Evolutionary conservation across 2,888 invertebrate genomes (phyloP).

Genomic region (Trichogramma evanescens): DNA sequence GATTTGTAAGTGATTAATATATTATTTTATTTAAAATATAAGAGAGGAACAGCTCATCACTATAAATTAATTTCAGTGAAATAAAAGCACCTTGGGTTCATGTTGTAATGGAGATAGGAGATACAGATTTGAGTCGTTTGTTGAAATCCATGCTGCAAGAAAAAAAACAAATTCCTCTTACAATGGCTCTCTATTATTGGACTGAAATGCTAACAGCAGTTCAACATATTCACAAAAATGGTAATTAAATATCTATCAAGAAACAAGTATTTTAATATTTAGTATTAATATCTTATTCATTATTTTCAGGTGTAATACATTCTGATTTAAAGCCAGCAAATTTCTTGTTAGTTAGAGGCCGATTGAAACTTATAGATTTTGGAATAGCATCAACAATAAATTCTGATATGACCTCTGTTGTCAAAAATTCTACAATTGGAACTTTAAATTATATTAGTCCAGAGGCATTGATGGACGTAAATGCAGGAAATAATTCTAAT

Average conservation of each 20-base stretch:
- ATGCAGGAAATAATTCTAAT: slow-evolving; percentile 40
- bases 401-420: slow-evolving; percentile 80
- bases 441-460: slow-evolving; percentile 96
- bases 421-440: slow-evolving; percentile 75
- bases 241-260: slow-evolving; percentile 46
- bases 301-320: slow-evolving; percentile 77
- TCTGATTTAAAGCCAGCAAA: slow-evolving; percentile 96
- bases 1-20: slow-evolving; percentile 66
- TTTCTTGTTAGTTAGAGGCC: slow-evolving; percentile 79
- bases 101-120: slow-evolving; percentile 89
- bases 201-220: slow-evolving; percentile 89
- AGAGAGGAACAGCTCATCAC: slow-evolving; percentile 24
- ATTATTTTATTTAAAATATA: neutral
- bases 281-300: neutral
- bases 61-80: slow-evolving; percentile 55
- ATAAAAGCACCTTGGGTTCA: slow-evolving; percentile 54
- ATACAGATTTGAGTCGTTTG: slow-evolving; percentile 77
- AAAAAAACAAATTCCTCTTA: slow-evolving; percentile 56
- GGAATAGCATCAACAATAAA: slow-evolving; percentile 88
- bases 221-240: slow-evolving; percentile 80
- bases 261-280: slow-evolving; percentile 23
- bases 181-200: slow-evolving; percentile 82
- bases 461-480: slow-evolving; percentile 70
- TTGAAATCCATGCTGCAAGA: slow-evolving; percentile 52
- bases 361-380: slow-evolving; percentile 93